A percentile compares a stretch with the other conserved stretches of the same genome.
phyloP scores from a whole-genome alignment of 2,113 vertebrate species.

The Tautogolabrus adspersus region DNA sequence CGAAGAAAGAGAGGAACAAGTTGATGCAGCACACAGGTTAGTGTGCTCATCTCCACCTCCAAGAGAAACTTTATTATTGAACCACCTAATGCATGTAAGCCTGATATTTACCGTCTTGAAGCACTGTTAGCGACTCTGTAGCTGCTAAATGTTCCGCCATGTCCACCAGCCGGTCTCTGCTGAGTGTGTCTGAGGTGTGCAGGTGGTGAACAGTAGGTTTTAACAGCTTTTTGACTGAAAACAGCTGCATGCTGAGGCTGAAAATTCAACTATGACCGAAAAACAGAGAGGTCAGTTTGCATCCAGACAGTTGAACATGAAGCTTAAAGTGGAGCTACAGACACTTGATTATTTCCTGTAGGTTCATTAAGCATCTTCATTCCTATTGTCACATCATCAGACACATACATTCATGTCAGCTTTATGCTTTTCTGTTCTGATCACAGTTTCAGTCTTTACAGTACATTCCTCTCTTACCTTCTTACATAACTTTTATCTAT shows the following conservation, averaged over 20 bases:
- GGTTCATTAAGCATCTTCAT: too few species aligned
- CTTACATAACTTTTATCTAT: constrained; percentile 31
- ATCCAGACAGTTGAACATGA: neutral
- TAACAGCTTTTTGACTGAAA: neutral
- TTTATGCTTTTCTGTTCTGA: neutral
- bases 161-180: too few species aligned
- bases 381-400: neutral
- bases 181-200: too few species aligned
- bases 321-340: neutral
- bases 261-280: neutral
- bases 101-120: too few species aligned
- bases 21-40: too few species aligned
- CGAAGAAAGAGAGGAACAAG: neutral
- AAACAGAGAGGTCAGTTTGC: neutral
- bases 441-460: neutral
- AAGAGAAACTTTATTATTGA: too few species aligned
- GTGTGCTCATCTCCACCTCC: too few species aligned
- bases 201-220: neutral
- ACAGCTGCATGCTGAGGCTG: neutral
- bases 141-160: too few species aligned
- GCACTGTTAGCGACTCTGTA: too few species aligned
- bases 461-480: neutral
- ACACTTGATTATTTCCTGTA: too few species aligned
- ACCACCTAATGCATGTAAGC: too few species aligned
- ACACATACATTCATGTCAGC: neutral